A percentile compares a stretch with the other conserved stretches of the same genome.
phyloP scores from a whole-genome alignment of 2,113 vertebrate genomes.

The Paralichthys olivaceus region DNA sequence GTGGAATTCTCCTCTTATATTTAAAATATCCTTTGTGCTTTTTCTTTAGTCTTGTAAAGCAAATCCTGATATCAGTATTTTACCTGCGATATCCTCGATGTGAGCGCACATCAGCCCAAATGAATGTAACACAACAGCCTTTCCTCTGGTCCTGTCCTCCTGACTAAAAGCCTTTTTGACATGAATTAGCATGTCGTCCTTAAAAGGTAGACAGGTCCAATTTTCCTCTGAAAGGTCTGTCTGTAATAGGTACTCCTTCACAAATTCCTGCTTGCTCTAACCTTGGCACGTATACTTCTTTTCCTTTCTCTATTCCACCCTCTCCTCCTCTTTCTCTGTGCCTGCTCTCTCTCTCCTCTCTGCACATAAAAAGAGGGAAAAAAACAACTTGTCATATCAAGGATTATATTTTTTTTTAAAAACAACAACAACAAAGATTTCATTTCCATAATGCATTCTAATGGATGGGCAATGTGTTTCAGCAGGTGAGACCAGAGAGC shows the following conservation, averaged over 20 bases:
- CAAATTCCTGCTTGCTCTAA: conserved; percentile 89
- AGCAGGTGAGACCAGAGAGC: conserved; percentile 76
- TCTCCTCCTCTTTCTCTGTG: conserved; percentile 67
- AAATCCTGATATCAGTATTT: conserved; percentile 52
- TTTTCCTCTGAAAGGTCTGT: conserved; percentile 95
- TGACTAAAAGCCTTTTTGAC: conserved; percentile 83
- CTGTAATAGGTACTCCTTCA: conserved; percentile 93
- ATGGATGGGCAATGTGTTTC: conserved; percentile 79
- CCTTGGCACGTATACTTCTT: conserved; percentile 59
- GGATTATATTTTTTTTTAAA: conserved; percentile 50
- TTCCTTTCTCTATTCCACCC: conserved; percentile 70
- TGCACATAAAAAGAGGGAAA: conserved; percentile 15
- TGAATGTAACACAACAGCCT: conserved; percentile 69
- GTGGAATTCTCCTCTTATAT: not conserved
- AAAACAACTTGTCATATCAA: conserved; percentile 51
- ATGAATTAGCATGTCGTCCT: conserved; percentile 97
- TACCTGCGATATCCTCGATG: conserved; percentile 31
- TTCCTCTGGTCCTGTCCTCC: conserved; percentile 69
- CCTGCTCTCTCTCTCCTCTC: not conserved
- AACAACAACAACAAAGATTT: conserved; percentile 71
- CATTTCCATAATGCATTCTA: conserved; percentile 86
- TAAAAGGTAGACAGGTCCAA: conserved; percentile 95
- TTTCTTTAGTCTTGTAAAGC: conserved; percentile 15
- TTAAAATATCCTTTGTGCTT: conserved; percentile 1
- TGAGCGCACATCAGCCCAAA: conserved; percentile 58